phyloP scores from a whole-genome alignment of 2,888 invertebrate species.

The Lagria hirta region DNA sequence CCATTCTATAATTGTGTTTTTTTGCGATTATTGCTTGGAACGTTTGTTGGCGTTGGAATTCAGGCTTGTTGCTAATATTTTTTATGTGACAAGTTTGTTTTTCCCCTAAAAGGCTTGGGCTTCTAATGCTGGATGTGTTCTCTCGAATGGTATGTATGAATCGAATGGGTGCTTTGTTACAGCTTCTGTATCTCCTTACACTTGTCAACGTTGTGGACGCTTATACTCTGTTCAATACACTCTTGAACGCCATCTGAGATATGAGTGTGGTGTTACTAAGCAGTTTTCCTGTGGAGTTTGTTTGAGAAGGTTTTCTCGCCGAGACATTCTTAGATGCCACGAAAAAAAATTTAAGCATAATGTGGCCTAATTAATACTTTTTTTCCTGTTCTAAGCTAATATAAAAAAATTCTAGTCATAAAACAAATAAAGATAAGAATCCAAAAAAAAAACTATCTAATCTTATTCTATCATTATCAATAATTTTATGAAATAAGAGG shows the following conservation, averaged over 20 bases:
- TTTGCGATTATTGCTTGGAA: conserved; percentile 7
- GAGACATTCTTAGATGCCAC: conserved; percentile 49
- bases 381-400: conserved; percentile 8
- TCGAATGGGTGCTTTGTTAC: conserved; percentile 45
- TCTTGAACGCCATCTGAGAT: conserved; percentile 59
- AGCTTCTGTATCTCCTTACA: conserved; percentile 43
- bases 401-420: conserved; percentile 11
- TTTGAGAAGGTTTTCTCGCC: conserved; percentile 48
- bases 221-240: conserved; percentile 62
- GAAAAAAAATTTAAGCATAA: conserved; percentile 44
- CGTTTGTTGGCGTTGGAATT: conserved; percentile 16
- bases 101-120: no score
- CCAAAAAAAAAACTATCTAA: background rate
- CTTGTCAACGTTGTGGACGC: conserved; percentile 62
- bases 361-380: conserved; percentile 19
- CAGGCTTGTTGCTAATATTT: no score
- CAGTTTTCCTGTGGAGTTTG: conserved; percentile 53
- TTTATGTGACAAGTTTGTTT: no score
- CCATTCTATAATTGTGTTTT: conserved; percentile 1
- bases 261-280: conserved; percentile 62
- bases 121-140: conserved; percentile 20
- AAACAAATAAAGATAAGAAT: background rate
- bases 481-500: background rate
- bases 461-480: background rate
- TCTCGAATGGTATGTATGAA: conserved; percentile 23